Percentiles rank a stretch among this genome's conserved stretches.
Evolutionary conservation across 2,888 invertebrate species (phyloP).

Genomic region (Meloe dianella): DNA sequence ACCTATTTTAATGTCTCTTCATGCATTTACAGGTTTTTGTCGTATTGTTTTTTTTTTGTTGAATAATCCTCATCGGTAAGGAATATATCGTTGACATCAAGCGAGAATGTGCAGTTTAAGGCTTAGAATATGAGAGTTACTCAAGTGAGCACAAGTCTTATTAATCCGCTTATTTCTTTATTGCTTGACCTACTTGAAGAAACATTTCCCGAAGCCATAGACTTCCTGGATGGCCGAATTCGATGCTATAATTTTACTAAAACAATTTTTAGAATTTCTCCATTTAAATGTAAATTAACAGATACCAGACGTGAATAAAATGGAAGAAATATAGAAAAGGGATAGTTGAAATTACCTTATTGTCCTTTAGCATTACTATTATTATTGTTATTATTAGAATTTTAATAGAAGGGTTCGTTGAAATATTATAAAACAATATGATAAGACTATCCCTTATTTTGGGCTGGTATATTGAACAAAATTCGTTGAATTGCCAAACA

Average conservation of each 20-base stretch:
- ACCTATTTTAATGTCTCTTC: not conserved
- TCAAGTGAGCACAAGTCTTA: slow-evolving; percentile 29
- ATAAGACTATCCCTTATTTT: not conserved
- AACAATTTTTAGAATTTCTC: slow-evolving; percentile 51
- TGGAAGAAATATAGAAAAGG: slow-evolving; percentile 21
- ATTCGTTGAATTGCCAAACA: slow-evolving; percentile 35
- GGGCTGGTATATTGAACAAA: not conserved
- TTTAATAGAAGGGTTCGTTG: not conserved
- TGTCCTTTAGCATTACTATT: not conserved
- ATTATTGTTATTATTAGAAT: not conserved
- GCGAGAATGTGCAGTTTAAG: not conserved
- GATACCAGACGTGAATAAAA: slow-evolving; percentile 18
- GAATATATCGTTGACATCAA: not conserved
- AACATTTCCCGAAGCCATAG: slow-evolving; percentile 23
- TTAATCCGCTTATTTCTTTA: slow-evolving; percentile 31
- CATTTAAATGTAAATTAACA: slow-evolving; percentile 51
- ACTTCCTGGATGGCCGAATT: not conserved
- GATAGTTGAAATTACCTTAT: slow-evolving; percentile 26
- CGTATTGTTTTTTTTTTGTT: too few relatives aligned
- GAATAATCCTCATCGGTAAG: not conserved
- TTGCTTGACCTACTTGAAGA: slow-evolving; percentile 27
- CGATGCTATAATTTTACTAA: slow-evolving; percentile 39
- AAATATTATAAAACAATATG: not conserved
- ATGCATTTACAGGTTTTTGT: not conserved
- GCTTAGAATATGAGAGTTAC: slow-evolving; percentile 26